Conservation (phyloP, 2,888 invertebrate genomes). For the Eristalinus aeneus region DNA sequence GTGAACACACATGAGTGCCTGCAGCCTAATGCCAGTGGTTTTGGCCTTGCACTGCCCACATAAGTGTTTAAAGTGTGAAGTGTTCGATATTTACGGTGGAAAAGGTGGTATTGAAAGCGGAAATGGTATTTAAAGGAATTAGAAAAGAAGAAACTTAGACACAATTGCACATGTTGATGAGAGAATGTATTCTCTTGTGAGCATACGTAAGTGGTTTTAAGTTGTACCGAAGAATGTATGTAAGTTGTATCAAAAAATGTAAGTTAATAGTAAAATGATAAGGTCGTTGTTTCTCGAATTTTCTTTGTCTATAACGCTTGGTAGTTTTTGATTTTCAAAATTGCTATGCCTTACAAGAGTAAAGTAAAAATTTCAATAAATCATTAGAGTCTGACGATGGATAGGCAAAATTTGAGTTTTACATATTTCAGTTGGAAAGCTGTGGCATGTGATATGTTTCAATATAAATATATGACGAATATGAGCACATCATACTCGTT, state of each 20-base stretch:
- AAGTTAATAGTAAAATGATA: neutral
- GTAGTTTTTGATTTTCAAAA: too few species aligned
- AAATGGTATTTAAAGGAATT: conserved; percentile 15
- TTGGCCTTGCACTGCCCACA: conserved; percentile 8
- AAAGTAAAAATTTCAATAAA: too few species aligned
- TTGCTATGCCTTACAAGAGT: too few species aligned
- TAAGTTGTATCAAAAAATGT: neutral
- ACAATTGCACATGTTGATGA: neutral
- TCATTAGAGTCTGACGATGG: too few species aligned
- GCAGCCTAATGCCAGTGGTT: neutral
- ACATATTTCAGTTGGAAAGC: too few species aligned
- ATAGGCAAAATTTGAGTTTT: too few species aligned
- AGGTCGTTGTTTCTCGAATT: neutral
- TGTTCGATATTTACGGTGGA: conserved; percentile 12
- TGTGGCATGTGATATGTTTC: too few species aligned
- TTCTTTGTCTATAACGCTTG: too few species aligned
- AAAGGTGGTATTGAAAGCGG: conserved; percentile 13
- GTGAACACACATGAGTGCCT: conserved; percentile 20
- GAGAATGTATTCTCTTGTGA: neutral
- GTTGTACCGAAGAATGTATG: too few species aligned
- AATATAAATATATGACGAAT: too few species aligned
- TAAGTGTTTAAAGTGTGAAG: neutral
- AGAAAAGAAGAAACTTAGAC: conserved; percentile 22
- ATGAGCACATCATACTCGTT: too few species aligned
- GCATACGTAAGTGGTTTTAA: neutral